phyloP scores from a whole-genome alignment of 2,797 vertebrate species.

The Dendrocincla tyrannina region DNA sequence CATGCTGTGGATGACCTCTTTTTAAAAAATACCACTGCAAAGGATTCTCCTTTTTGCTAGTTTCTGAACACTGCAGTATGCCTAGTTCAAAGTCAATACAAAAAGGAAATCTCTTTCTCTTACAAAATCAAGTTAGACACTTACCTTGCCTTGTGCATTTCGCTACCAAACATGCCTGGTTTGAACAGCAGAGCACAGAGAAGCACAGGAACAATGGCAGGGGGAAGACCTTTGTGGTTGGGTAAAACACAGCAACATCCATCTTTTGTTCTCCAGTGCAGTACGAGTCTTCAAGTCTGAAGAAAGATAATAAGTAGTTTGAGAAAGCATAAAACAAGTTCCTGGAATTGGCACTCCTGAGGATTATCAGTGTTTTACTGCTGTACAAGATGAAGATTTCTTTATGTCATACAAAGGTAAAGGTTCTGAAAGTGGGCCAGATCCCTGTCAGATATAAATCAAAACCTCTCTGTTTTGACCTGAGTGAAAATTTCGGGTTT shows the following conservation, averaged over 20 bases:
- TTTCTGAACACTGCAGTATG: background rate
- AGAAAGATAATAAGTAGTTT: background rate
- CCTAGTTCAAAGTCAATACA: slow-evolving; percentile 18
- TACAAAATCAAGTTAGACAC: background rate
- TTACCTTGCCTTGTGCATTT: background rate
- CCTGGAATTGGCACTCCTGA: background rate
- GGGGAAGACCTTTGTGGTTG: background rate
- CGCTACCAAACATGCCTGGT: background rate
- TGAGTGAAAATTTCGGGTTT: background rate
- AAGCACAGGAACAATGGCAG: background rate
- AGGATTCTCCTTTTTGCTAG: background rate
- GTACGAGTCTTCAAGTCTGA: background rate
- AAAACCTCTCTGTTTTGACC: background rate
- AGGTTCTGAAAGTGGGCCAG: background rate
- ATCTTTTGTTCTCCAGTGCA: background rate
- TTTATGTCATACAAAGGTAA: background rate
- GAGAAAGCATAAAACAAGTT: background rate
- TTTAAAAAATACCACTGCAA: background rate
- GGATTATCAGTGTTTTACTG: background rate
- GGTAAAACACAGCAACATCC: background rate
- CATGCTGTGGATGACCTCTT: background rate
- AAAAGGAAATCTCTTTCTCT: background rate
- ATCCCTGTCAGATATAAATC: background rate
- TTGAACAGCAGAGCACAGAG: background rate
- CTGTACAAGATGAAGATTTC: background rate